These are phyloP conservation scores for Drosophila kanapiae DNA, from an alignment of 1,140 invertebrate species.

Conservation along the genomic window DNA sequence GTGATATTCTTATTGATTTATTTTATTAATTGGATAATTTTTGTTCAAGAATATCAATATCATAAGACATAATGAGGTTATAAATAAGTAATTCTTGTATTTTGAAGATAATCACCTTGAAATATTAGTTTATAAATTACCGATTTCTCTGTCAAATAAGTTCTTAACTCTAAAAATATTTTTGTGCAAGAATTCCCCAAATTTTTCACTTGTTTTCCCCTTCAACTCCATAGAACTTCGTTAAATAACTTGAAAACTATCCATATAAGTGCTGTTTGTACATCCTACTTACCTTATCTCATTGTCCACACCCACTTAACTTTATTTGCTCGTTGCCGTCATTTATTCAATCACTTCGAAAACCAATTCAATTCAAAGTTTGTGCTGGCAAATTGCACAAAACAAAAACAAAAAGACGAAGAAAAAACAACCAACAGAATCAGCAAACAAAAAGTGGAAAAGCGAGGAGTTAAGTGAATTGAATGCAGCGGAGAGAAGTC, in stretches of 20 bases:
- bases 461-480: conserved; percentile 40
- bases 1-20: accelerated
- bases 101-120: too few relatives aligned
- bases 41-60: too few relatives aligned
- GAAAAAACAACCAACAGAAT: conserved; percentile 2
- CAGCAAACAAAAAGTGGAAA: conserved; percentile 41
- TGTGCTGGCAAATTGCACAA: conserved; percentile 28
- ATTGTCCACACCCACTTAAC: conserved; percentile 16
- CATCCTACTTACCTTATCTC: background rate
- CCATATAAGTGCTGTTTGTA: background rate
- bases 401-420: conserved; percentile 9
- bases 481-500: conserved; percentile 53
- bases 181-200: background rate
- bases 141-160: background rate
- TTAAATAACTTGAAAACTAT: background rate
- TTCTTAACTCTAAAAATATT: background rate
- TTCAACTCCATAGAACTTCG: background rate
- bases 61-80: background rate
- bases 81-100: background rate
- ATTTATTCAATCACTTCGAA: conserved; percentile 40
- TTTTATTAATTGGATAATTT: accelerated
- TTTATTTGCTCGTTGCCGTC: conserved; percentile 17
- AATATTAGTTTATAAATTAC: background rate
- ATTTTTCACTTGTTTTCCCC: too few relatives aligned
- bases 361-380: conserved; percentile 42